Percentiles rank a stretch among this genome's conserved stretches.
Evolutionary conservation across 2,888 invertebrate genomes (phyloP).

Genomic region (Linnaemya tessellans): DNA sequence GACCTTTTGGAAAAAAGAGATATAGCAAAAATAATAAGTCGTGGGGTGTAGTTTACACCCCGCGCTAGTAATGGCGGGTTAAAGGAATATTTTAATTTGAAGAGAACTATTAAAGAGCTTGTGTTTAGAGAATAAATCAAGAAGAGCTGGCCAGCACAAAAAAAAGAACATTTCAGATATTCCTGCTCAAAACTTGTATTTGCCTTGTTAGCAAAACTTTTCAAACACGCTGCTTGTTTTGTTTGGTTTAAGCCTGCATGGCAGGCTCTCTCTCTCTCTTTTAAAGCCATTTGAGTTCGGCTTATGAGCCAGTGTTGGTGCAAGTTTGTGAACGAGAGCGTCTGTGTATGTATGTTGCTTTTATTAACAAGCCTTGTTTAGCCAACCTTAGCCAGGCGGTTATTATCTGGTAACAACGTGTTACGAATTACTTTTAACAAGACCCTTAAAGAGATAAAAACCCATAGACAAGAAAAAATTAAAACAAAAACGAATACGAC

Average conservation of each 20-base stretch:
- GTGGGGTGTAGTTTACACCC: no score
- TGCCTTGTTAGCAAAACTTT: conserved; percentile 20
- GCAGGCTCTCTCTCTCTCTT: conserved; percentile 33
- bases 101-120: conserved; percentile 16
- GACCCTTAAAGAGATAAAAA: conserved; percentile 82
- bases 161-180: not conserved
- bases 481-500: conserved; percentile 16
- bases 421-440: conserved; percentile 83
- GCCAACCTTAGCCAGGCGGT: conserved; percentile 70
- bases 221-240: not conserved
- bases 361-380: conserved; percentile 70
- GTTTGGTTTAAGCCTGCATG: not conserved
- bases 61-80: no score
- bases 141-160: not conserved
- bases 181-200: conserved; percentile 45
- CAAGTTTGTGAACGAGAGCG: conserved; percentile 8
- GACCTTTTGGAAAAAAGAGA: no score
- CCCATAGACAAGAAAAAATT: conserved; percentile 45
- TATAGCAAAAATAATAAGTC: no score
- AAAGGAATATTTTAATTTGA: not conserved
- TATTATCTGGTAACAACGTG: conserved; percentile 82
- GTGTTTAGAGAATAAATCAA: not conserved
- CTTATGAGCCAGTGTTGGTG: not conserved
- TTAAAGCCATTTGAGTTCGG: conserved; percentile 8
- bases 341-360: conserved; percentile 34